Evolutionary conservation across 2,888 invertebrate species (phyloP).

Genomic region (Amphiduros pacificus): DNA sequence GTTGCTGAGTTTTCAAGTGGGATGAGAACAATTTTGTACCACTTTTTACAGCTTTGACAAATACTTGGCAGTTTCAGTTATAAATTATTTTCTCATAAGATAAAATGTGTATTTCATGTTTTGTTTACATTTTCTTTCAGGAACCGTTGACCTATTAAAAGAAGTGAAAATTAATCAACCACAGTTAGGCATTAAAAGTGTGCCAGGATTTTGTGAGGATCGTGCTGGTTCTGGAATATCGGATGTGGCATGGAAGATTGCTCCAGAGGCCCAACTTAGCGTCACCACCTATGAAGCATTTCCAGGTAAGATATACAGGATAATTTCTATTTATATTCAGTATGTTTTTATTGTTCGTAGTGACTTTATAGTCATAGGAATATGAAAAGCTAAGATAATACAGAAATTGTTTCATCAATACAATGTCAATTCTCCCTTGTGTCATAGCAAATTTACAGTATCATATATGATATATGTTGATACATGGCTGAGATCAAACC

Average conservation of each 20-base stretch:
- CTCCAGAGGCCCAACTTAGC: constrained; percentile 14
- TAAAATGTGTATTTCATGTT: no score
- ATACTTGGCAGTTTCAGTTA: no score
- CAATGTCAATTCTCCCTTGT: no score
- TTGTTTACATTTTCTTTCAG: constrained; percentile 15
- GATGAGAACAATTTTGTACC: no score
- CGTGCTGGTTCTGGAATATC: constrained; percentile 7
- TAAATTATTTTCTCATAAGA: no score
- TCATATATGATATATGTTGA: no score
- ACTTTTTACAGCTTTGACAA: no score
- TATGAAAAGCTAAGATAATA: not conserved
- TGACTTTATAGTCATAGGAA: not conserved
- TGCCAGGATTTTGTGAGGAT: constrained; percentile 21
- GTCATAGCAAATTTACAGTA: no score
- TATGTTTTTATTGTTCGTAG: not conserved
- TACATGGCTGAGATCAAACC: no score
- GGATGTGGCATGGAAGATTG: constrained; percentile 15
- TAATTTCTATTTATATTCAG: not conserved
- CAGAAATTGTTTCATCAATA: not conserved
- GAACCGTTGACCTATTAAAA: constrained; percentile 25
- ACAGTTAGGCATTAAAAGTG: constrained; percentile 17
- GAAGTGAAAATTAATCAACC: constrained; percentile 23
- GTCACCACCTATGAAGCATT: constrained; percentile 21
- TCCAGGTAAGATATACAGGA: constrained; percentile 21
- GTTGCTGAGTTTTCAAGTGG: no score